phyloP scores from a whole-genome alignment of 2,113 vertebrate species.

The Myiozetetes cayanensis region DNA sequence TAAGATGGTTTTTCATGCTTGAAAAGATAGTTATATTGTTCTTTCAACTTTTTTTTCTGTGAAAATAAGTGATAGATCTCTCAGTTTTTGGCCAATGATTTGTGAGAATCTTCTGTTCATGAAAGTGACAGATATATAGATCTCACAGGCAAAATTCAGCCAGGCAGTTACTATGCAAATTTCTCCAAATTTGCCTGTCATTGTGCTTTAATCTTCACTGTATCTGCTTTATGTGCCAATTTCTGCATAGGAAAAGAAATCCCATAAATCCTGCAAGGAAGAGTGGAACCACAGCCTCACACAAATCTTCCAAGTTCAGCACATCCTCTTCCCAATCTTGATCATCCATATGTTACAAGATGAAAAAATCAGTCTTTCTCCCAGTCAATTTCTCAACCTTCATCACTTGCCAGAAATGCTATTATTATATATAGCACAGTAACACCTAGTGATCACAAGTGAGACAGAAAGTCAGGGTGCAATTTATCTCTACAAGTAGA shows the following conservation, averaged over 20 bases:
- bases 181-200: not conserved
- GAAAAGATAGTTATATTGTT: not conserved
- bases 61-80: not conserved
- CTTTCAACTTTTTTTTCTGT: not conserved
- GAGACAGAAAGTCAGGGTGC: not conserved
- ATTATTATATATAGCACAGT: constrained; percentile 13
- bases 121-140: not conserved
- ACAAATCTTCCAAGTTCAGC: not conserved
- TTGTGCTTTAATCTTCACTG: not conserved
- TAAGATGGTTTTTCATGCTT: not conserved
- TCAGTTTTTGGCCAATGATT: constrained; percentile 9
- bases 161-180: not conserved
- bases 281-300: not conserved
- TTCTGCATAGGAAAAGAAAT: not conserved
- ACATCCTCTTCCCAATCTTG: not conserved
- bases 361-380: not conserved
- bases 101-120: not conserved
- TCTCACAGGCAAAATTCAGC: not conserved
- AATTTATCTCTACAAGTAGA: not conserved
- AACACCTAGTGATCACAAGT: not conserved
- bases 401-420: not conserved
- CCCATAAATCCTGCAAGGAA: not conserved
- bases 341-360: not conserved
- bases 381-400: not conserved
- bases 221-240: not conserved